Conservation (phyloP, 2,888 invertebrate genomes). For the Lithophane leautieri region DNA sequence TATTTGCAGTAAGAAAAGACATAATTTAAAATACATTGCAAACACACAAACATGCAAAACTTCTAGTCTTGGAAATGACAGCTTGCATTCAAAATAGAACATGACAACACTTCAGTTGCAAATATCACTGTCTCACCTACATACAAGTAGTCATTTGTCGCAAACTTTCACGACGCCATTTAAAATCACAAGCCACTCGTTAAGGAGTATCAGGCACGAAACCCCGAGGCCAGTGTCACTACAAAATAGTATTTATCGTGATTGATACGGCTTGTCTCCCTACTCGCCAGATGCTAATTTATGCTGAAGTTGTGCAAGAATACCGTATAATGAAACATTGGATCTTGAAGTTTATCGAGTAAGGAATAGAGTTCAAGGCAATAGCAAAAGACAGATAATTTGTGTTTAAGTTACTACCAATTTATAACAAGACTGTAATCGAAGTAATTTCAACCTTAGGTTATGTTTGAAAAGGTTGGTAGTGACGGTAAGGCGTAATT, state of each 20-base stretch:
- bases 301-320: conserved; percentile 59
- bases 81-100: conserved; percentile 9
- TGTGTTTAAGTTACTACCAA: conserved; percentile 32
- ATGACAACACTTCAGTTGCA: conserved; percentile 25
- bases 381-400: conserved; percentile 29
- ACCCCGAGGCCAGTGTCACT: conserved; percentile 68
- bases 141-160: conserved; percentile 48
- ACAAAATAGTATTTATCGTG: conserved; percentile 73
- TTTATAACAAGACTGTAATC: background rate
- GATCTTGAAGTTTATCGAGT: background rate
- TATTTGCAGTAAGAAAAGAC: background rate
- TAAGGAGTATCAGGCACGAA: conserved; percentile 59
- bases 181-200: conserved; percentile 61
- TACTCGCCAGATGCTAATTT: conserved; percentile 71
- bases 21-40: background rate
- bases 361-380: background rate
- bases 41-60: background rate
- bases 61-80: background rate
- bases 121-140: conserved; percentile 23
- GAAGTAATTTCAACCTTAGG: conserved; percentile 18
- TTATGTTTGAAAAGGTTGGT: background rate
- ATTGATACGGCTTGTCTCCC: conserved; percentile 72
- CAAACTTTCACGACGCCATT: conserved; percentile 59
- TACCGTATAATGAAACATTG: background rate
- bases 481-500: background rate